phyloP scores from a whole-genome alignment of 1,140 invertebrate species.

The Wiebesia pumilae region DNA sequence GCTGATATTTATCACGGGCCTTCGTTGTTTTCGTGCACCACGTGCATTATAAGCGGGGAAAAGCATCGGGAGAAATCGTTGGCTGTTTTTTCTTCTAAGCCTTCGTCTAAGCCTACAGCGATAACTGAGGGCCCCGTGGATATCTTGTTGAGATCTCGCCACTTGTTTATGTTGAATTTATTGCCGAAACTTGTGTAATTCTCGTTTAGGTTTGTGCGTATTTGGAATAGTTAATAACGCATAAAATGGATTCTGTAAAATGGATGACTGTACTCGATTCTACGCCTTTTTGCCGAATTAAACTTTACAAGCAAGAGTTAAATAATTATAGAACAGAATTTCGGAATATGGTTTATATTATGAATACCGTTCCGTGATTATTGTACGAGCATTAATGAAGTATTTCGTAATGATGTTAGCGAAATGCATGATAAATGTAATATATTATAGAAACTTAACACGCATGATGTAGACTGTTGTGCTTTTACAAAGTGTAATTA shows the following conservation, averaged over 20 bases:
- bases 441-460: neutral
- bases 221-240: neutral
- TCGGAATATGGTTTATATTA: neutral
- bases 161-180: neutral
- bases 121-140: too few relatives aligned
- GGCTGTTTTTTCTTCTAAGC: too few relatives aligned
- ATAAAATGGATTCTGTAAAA: neutral
- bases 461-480: neutral
- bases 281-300: neutral
- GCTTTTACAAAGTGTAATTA: neutral
- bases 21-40: neutral
- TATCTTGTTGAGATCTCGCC: too few relatives aligned
- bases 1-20: constrained; percentile 5
- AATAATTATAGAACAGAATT: neutral
- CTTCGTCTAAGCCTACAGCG: too few relatives aligned
- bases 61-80: too few relatives aligned
- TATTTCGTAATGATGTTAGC: neutral
- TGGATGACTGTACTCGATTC: too few relatives aligned
- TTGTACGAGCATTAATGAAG: neutral
- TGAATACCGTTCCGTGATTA: neutral
- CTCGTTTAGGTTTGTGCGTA: neutral
- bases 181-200: neutral
- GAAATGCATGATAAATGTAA: neutral
- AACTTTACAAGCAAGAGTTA: neutral
- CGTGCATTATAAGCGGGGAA: too few relatives aligned